These are phyloP conservation scores for Archaeoteleia sp. DNA, from an alignment of 2,888 invertebrate genomes.

Conservation along the genomic window DNA sequence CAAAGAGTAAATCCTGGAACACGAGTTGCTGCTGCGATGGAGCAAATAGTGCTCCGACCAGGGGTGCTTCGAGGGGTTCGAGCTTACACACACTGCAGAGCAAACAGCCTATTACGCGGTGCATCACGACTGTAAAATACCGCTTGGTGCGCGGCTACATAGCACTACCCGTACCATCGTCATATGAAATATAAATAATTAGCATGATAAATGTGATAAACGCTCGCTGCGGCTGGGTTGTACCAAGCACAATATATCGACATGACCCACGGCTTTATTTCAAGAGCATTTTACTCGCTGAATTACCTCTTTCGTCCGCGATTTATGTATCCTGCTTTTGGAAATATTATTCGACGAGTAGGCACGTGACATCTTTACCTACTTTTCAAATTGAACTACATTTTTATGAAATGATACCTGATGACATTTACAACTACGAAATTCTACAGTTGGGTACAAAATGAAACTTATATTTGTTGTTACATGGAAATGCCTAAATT, in stretches of 20 bases:
- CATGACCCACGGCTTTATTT: conserved; percentile 66
- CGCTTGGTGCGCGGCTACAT: conserved; percentile 51
- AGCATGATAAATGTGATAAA: conserved; percentile 62
- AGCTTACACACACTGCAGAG: conserved; percentile 17
- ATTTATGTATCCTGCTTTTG: conserved; percentile 62
- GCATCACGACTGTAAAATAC: conserved; percentile 60
- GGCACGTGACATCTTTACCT: conserved; percentile 33
- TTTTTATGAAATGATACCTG: conserved; percentile 18
- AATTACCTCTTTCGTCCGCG: conserved; percentile 64
- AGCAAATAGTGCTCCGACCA: conserved; percentile 13
- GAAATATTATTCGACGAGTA: conserved; percentile 34
- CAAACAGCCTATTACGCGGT: conserved; percentile 20
- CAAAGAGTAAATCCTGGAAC: too few species aligned
- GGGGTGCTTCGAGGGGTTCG: conserved; percentile 11
- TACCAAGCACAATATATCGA: conserved; percentile 61
- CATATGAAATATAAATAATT: conserved; percentile 70
- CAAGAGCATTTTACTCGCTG: conserved; percentile 65
- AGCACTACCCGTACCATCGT: conserved; percentile 10
- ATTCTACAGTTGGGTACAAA: too few species aligned
- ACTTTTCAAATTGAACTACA: conserved; percentile 28
- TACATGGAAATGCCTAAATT: too few species aligned
- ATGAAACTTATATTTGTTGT: too few species aligned
- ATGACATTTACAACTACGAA: too few species aligned
- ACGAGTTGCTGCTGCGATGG: background rate
- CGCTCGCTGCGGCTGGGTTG: conserved; percentile 58